Conservation (phyloP, 1,140 invertebrate genomes). For the Drosophila nebulosa region DNA sequence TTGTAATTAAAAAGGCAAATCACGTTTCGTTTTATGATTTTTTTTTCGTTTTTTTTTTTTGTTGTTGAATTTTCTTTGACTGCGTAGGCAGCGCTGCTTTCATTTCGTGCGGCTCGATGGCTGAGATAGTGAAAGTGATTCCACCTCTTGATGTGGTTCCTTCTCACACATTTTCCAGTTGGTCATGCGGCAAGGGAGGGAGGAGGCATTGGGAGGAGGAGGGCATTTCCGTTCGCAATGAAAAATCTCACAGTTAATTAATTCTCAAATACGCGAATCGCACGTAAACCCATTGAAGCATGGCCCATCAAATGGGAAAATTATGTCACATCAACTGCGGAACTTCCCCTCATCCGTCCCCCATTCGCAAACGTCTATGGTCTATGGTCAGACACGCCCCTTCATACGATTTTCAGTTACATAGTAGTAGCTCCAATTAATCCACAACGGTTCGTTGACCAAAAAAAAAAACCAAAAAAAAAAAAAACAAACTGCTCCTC, state of each 20-base stretch:
- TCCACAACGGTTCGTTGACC: slow-evolving; percentile 49
- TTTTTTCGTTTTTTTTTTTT: slow-evolving; percentile 23
- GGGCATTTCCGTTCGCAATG: slow-evolving; percentile 36
- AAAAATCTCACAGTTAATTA: slow-evolving; percentile 68
- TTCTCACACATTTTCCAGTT: slow-evolving; percentile 46
- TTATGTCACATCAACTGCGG: slow-evolving; percentile 56
- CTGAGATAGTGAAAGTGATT: slow-evolving; percentile 54
- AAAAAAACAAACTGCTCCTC: background rate
- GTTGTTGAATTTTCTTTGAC: background rate
- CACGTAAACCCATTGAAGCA: slow-evolving; percentile 41
- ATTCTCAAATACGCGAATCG: slow-evolving; percentile 39
- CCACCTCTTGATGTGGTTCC: slow-evolving; percentile 15
- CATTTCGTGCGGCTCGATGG: slow-evolving; percentile 24
- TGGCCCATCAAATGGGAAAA: slow-evolving; percentile 35
- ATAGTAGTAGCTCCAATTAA: slow-evolving; percentile 47
- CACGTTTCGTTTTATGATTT: slow-evolving; percentile 70
- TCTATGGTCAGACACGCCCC: slow-evolving; percentile 14
- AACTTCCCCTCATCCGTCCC: background rate
- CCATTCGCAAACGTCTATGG: slow-evolving; percentile 10
- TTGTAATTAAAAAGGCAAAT: slow-evolving; percentile 71
- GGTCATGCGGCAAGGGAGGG: too few relatives aligned
- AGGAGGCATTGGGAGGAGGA: background rate
- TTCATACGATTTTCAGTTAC: background rate
- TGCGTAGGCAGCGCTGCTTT: slow-evolving; percentile 59
- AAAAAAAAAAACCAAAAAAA: slow-evolving; percentile 6